phyloP scores from a whole-genome alignment of 2,113 vertebrate species.

The Penelope pileata region DNA sequence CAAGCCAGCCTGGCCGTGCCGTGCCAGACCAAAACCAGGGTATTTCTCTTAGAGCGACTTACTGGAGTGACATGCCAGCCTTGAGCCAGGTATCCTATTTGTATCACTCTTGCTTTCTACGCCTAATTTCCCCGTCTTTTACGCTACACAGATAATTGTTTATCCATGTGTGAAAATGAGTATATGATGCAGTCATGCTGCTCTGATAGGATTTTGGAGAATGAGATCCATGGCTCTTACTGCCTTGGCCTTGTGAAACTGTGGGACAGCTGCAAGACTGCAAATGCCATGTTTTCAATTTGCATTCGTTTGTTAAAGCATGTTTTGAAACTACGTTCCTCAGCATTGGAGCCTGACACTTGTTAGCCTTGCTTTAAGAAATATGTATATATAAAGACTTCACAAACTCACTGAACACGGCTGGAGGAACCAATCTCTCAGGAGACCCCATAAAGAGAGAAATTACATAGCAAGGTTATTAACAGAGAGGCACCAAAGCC shows the following conservation, averaged over 20 bases:
- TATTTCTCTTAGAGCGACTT: background rate
- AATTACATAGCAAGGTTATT: background rate
- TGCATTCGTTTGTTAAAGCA: background rate
- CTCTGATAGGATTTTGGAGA: conserved; percentile 4
- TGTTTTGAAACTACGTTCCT: background rate
- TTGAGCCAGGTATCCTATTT: background rate
- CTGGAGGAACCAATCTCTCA: background rate
- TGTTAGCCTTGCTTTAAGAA: background rate
- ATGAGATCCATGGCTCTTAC: background rate
- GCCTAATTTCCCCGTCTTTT: background rate
- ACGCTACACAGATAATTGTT: accelerated
- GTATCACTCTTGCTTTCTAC: background rate
- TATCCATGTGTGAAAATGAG: background rate
- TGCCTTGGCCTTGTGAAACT: background rate
- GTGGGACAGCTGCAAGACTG: background rate
- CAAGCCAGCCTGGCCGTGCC: background rate
- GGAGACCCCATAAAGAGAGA: background rate
- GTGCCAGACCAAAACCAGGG: background rate
- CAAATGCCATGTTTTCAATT: background rate
- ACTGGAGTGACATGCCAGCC: background rate
- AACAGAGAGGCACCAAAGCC: background rate
- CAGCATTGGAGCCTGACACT: background rate
- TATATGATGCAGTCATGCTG: background rate
- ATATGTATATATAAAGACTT: background rate
- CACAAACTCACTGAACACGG: background rate